Percentiles rank a stretch among this genome's conserved stretches.
Evolutionary conservation across 2,888 invertebrate genomes (phyloP).

Genomic region (Agrochola litura): DNA sequence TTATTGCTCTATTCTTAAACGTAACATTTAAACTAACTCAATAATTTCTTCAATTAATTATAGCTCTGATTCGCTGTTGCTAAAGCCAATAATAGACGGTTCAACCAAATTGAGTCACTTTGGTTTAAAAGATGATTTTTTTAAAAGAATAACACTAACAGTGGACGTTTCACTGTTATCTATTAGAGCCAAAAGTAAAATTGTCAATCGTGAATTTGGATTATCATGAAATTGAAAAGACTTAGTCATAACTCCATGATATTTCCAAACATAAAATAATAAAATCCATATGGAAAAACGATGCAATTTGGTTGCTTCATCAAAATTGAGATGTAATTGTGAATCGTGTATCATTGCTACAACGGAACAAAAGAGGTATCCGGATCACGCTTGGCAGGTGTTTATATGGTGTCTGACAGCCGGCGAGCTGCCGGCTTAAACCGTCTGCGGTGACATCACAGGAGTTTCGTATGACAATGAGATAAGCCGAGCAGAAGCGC

Average conservation of each 20-base stretch:
- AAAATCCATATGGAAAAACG: not conserved
- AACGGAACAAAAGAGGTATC: constrained; percentile 30
- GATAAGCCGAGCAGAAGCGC: constrained; percentile 62
- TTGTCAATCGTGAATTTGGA: not conserved
- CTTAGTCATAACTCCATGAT: too few relatives aligned
- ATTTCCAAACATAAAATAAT: not conserved
- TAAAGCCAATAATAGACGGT: not conserved
- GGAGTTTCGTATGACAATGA: constrained; percentile 66
- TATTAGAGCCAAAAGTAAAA: not conserved
- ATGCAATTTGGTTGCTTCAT: not conserved
- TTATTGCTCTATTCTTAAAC: not conserved
- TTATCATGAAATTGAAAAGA: not conserved
- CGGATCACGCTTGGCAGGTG: constrained; percentile 49
- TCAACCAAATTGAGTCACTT: not conserved
- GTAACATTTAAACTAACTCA: not conserved
- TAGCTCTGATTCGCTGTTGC: constrained; percentile 20
- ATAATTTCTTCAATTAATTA: constrained; percentile 8
- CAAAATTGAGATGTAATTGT: constrained; percentile 13
- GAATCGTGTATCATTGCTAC: not conserved
- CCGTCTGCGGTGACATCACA: constrained; percentile 65
- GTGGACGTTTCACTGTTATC: not conserved
- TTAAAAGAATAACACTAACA: not conserved
- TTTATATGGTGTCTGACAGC: constrained; percentile 68
- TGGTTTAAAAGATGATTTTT: not conserved
- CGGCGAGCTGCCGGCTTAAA: constrained; percentile 69